Percentiles rank a stretch among this genome's conserved stretches.
Evolutionary conservation across 2,797 vertebrate species (phyloP).

Genomic region (Eospalax fontanierii): DNA sequence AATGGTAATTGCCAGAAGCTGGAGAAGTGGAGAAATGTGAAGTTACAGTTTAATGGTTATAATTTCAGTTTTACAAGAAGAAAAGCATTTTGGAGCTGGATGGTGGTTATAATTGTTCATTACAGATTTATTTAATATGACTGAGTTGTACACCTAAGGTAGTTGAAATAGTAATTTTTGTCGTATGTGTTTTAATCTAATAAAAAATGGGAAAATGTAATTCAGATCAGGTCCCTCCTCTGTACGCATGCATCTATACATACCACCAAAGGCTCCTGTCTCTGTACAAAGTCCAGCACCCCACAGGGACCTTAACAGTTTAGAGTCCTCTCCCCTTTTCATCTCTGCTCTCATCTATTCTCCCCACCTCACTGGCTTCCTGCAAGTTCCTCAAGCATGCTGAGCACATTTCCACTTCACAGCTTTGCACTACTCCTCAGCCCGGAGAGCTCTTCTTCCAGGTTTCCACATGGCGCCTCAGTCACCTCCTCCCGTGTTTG

Average conservation of each 20-base stretch:
- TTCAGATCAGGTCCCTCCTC: neutral
- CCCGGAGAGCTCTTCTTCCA: neutral
- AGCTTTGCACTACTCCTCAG: neutral
- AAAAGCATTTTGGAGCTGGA: neutral
- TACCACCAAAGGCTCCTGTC: neutral
- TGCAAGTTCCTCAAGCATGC: neutral
- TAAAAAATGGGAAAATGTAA: neutral
- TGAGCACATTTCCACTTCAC: neutral
- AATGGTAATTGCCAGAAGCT: neutral
- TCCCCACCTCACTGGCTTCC: neutral
- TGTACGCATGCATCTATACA: neutral
- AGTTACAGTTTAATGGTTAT: neutral
- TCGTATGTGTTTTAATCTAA: neutral
- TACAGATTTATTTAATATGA: neutral
- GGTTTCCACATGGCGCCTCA: neutral
- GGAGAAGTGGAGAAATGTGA: neutral
- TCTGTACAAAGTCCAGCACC: neutral
- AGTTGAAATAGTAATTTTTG: neutral
- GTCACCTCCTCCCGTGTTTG: neutral
- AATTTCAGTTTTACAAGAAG: neutral
- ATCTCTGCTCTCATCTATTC: neutral
- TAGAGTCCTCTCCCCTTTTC: neutral
- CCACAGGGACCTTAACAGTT: neutral
- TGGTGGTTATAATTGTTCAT: neutral
- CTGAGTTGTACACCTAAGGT: neutral